Base-by-base conservation (phyloP, 2,888 invertebrate genomes). In the Eutolmus rufibarbis region DNA sequence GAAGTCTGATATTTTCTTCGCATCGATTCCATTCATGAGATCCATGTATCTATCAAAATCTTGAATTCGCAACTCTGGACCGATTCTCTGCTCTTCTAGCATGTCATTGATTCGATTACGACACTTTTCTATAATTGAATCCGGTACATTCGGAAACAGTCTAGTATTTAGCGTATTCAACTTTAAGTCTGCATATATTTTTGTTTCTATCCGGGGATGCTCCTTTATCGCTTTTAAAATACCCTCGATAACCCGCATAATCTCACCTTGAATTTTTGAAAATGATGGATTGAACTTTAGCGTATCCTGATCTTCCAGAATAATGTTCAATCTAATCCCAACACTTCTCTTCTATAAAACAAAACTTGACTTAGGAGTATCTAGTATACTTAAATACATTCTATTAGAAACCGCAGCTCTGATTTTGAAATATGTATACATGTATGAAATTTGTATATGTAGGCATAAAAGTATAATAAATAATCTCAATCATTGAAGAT, bases 11-110 rank as follows among this genome's bases (percentile, higher is more conserved):
- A 97, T 94, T 90, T 94, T 93, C 46, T 93, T 91, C 0, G 92
- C 90, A 89, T 93, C 93, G 85, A 94, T 93, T n/a, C 96, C 96
- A 90, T 96, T 96, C 85, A 97, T 94, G 34, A 97, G 92, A 89
- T 95, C 94, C 88, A 96, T 94, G 91, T 97, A 97, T 89, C 96
- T 95, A 91, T 97, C 97, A 91, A 97, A 97, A 91, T 97, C 96
- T 91, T 95, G 95, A 16, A 96, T 92, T 84, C 96, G 93, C 34
- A 95, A 89, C 90, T 96, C 96, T 0, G 97, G 96, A 0, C 95
- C 96, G 86, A 96, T 95, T 89, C 95, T 93, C 90, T 97, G 95
- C 87, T 96, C 95, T 89, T 95, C 94, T 19, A 97, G 93, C 89
- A 97, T 92, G 43, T 94, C 93, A 8, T 93, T 92, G 3, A 98